A percentile compares a stretch with the other conserved stretches of the same genome.
phyloP scores from a whole-genome alignment of 2,888 invertebrate genomes.

The Cheilosia scutellata region DNA sequence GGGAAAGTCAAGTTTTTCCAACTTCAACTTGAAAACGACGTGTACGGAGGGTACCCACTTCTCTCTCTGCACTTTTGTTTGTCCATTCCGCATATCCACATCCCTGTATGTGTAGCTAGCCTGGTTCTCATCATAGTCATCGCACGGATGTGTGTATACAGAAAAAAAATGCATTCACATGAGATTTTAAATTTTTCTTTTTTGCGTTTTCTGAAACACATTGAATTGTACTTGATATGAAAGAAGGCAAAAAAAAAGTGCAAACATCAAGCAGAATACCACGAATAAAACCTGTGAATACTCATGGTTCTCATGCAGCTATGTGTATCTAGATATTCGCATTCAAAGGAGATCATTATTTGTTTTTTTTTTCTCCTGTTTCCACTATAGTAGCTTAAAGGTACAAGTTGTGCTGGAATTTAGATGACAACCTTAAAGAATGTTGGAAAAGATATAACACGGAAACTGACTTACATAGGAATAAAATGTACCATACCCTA shows the following conservation, averaged over 20 bases:
- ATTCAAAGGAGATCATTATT: slow-evolving; percentile 15
- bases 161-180: slow-evolving; percentile 41
- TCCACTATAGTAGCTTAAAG: slow-evolving; percentile 1
- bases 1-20: slow-evolving; percentile 60
- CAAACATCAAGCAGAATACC: slow-evolving; percentile 18
- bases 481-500: background rate
- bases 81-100: slow-evolving; percentile 4
- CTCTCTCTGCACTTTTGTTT: background rate
- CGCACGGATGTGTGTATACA: slow-evolving; percentile 7
- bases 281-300: background rate
- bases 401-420: slow-evolving; percentile 5
- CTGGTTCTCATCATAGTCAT: slow-evolving; percentile 40
- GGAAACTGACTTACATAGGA: too few relatives aligned
- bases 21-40: slow-evolving; percentile 49
- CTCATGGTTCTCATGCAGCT: slow-evolving; percentile 6
- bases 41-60: background rate
- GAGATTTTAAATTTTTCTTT: slow-evolving; percentile 9
- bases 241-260: background rate
- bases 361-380: background rate
- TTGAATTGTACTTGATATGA: slow-evolving; percentile 32
- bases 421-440: background rate
- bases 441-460: background rate
- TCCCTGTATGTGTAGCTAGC: slow-evolving; percentile 13
- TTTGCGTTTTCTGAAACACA: slow-evolving; percentile 29
- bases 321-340: background rate